phyloP scores from a whole-genome alignment of 2,797 vertebrate species.

The Rhincodon typus region DNA sequence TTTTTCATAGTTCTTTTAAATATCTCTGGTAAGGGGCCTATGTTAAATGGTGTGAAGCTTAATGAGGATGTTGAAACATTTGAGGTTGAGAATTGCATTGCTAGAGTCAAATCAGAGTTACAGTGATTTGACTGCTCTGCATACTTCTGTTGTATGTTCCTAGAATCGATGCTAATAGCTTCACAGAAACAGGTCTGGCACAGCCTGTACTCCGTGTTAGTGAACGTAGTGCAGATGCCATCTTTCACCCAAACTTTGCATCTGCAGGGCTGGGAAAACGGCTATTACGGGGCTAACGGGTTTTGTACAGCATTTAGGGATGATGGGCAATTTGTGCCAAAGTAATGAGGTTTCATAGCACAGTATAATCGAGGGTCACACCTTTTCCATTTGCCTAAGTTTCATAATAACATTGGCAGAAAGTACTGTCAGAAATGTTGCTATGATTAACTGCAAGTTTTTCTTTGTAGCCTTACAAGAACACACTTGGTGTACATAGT shows the following conservation, averaged over 20 bases:
- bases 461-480: not conserved
- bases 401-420: not conserved
- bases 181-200: not conserved
- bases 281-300: no score
- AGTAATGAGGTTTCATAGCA: not conserved
- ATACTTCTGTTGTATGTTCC: not conserved
- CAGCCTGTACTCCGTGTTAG: no score
- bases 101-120: not conserved
- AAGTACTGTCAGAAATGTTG: not conserved
- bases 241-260: not conserved
- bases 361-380: not conserved
- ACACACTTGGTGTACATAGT: not conserved
- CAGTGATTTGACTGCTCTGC: not conserved
- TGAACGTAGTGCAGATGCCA: not conserved
- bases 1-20: not conserved
- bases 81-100: not conserved
- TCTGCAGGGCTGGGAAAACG: not conserved
- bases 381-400: not conserved
- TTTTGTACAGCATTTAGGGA: not conserved
- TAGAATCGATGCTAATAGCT: not conserved
- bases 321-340: not conserved
- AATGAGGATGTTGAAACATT: not conserved
- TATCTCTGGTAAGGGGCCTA: not conserved
- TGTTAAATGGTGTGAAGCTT: not conserved
- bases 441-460: not conserved